phyloP scores from a whole-genome alignment of 1,140 invertebrate species.

The Hycleus phaleratus region DNA sequence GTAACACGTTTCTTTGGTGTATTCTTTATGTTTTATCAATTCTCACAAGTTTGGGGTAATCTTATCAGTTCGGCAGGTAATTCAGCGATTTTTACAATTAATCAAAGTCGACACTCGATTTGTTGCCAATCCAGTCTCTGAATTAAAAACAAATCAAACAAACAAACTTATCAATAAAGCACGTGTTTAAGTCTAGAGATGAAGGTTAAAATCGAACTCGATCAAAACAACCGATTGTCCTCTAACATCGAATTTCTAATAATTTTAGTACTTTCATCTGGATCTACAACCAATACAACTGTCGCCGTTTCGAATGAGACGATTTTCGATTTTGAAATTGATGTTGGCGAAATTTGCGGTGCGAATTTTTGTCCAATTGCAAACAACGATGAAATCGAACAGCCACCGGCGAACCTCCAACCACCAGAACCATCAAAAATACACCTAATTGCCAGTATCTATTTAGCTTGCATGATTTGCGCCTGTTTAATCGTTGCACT shows the following conservation, averaged over 20 bases:
- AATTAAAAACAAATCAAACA: too few relatives aligned
- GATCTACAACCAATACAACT: too few relatives aligned
- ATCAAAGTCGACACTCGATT: too few relatives aligned
- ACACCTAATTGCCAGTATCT: slow-evolving; percentile 73
- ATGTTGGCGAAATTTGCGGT: slow-evolving; percentile 53
- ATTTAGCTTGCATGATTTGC: slow-evolving; percentile 66
- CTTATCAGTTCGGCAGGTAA: slow-evolving; percentile 78
- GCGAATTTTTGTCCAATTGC: slow-evolving; percentile 60
- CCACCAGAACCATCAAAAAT: slow-evolving; percentile 63
- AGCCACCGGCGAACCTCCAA: slow-evolving; percentile 56
- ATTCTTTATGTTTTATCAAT: slow-evolving; percentile 92
- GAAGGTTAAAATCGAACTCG: too few relatives aligned
- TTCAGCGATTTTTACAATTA: slow-evolving; percentile 5
- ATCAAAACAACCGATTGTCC: too few relatives aligned
- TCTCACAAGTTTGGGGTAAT: slow-evolving; percentile 88
- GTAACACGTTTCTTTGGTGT: slow-evolving; percentile 82
- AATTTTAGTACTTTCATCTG: background rate
- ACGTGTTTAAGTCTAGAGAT: too few relatives aligned
- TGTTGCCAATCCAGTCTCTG: too few relatives aligned
- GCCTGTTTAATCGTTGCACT: slow-evolving; percentile 70
- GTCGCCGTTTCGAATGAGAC: background rate
- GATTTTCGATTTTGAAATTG: background rate
- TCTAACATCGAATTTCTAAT: background rate
- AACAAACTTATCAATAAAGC: too few relatives aligned
- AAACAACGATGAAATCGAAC: slow-evolving; percentile 34